Conservation (phyloP, 1,140 invertebrate genomes). For the Cylas formicarius region DNA sequence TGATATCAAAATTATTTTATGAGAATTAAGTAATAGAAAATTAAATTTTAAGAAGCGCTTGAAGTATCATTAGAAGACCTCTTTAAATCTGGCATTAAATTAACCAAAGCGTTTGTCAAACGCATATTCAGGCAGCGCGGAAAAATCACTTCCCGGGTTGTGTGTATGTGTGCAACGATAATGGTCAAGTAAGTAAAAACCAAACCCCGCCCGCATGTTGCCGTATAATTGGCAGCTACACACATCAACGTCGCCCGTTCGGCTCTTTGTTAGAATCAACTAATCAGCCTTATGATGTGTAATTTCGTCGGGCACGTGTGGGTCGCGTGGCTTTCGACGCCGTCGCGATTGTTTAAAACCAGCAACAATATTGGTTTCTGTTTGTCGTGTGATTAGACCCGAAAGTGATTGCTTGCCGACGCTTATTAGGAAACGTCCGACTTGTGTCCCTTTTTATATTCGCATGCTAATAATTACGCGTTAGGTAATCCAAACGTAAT, state of each 20-base stretch:
- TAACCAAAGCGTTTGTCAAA: no score
- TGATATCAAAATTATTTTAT: no score
- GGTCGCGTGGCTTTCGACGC: slow-evolving; percentile 28
- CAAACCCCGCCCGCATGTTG: no score
- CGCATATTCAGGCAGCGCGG: no score
- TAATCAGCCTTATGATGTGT: slow-evolving; percentile 33
- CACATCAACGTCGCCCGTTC: slow-evolving; percentile 35
- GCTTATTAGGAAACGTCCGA: slow-evolving; percentile 5
- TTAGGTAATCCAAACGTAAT: no score
- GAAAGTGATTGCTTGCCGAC: slow-evolving; percentile 16
- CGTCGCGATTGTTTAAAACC: slow-evolving; percentile 30
- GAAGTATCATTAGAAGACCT: no score
- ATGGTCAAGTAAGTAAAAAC: no score
- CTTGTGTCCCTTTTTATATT: neutral
- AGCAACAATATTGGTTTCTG: slow-evolving; percentile 27
- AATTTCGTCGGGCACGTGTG: slow-evolving; percentile 35
- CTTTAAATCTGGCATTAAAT: no score
- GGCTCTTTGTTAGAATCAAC: slow-evolving; percentile 28
- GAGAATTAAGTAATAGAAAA: no score
- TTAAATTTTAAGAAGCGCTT: no score
- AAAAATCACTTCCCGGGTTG: no score
- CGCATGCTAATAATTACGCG: neutral
- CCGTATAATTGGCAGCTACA: slow-evolving; percentile 38
- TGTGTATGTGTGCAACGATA: no score
- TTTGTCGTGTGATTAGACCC: slow-evolving; percentile 17